A percentile compares a stretch with the other conserved stretches of the same genome.
These are phyloP conservation scores for Parochlus steinenii DNA, from an alignment of 2,888 invertebrate genomes.

Conservation along the genomic window DNA sequence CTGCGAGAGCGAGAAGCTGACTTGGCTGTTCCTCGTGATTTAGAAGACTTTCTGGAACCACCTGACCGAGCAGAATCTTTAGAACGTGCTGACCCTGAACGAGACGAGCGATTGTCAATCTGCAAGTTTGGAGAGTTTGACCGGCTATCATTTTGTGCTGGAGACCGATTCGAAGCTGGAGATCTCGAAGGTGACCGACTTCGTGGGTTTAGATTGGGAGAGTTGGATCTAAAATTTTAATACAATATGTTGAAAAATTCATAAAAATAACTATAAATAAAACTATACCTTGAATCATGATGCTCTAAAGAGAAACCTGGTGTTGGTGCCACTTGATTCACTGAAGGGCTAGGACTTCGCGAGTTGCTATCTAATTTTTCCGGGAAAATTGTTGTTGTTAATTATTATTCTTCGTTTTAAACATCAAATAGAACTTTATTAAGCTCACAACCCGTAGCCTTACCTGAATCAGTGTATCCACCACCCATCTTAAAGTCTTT, in stretches of 20 bases:
- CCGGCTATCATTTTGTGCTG: neutral
- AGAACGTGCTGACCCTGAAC: slow-evolving; percentile 16
- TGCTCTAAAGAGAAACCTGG: slow-evolving; percentile 18
- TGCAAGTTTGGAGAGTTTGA: slow-evolving; percentile 21
- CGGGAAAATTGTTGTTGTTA: too few relatives aligned
- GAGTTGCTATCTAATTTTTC: too few relatives aligned
- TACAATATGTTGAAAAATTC: neutral
- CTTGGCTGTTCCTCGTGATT: slow-evolving; percentile 12
- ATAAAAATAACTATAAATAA: slow-evolving; percentile 1
- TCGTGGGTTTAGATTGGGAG: neutral
- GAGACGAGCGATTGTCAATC: slow-evolving; percentile 30
- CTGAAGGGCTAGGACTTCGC: slow-evolving; percentile 23
- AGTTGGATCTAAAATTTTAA: neutral
- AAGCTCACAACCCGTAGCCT: neutral
- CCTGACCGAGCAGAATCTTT: too few relatives aligned
- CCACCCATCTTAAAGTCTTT: slow-evolving; percentile 4
- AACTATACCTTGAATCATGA: slow-evolving; percentile 17
- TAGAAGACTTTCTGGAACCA: slow-evolving; percentile 13
- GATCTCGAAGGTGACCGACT: slow-evolving; percentile 1
- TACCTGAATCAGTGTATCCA: slow-evolving; percentile 6
- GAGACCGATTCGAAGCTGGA: slow-evolving; percentile 2
- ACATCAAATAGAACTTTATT: too few relatives aligned
- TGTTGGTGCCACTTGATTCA: slow-evolving; percentile 19
- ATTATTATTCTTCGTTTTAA: too few relatives aligned
- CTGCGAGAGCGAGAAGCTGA: slow-evolving; percentile 1